Conservation (phyloP, 2,113 vertebrate species). For the Theristicus caerulescens region DNA sequence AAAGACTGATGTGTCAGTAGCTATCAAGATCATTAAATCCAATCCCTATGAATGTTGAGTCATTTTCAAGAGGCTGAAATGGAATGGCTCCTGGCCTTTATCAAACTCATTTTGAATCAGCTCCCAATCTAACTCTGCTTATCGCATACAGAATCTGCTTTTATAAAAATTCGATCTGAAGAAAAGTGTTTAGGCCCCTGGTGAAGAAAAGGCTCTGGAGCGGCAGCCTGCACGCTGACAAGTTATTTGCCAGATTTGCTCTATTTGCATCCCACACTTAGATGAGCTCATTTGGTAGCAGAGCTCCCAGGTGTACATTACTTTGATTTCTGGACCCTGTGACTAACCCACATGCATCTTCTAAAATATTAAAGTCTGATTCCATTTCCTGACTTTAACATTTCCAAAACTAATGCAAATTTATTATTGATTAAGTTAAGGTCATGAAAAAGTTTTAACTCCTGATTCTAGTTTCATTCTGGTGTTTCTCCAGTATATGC, state of each 20-base stretch:
- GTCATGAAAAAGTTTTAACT: not conserved
- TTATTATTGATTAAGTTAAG: not conserved
- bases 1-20: conserved; percentile 56
- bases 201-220: not conserved
- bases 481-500: not conserved
- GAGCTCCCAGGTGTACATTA: conserved; percentile 22
- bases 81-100: conserved; percentile 4
- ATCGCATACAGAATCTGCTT: not conserved
- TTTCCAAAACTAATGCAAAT: not conserved
- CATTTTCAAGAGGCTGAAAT: conserved; percentile 38
- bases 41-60: conserved; percentile 23
- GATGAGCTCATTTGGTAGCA: conserved; percentile 25
- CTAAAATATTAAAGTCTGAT: not conserved
- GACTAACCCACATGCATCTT: not conserved
- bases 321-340: conserved; percentile 14
- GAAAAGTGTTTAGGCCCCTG: not conserved
- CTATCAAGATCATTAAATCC: conserved; percentile 51
- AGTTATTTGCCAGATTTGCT: not conserved
- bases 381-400: not conserved
- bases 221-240: not conserved
- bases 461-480: not conserved
- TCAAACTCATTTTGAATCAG: conserved; percentile 3
- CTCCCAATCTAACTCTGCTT: not conserved
- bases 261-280: conserved; percentile 25
- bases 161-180: not conserved